Conservation (phyloP, 1,140 invertebrate species). For the Drosophila subobscura region DNA sequence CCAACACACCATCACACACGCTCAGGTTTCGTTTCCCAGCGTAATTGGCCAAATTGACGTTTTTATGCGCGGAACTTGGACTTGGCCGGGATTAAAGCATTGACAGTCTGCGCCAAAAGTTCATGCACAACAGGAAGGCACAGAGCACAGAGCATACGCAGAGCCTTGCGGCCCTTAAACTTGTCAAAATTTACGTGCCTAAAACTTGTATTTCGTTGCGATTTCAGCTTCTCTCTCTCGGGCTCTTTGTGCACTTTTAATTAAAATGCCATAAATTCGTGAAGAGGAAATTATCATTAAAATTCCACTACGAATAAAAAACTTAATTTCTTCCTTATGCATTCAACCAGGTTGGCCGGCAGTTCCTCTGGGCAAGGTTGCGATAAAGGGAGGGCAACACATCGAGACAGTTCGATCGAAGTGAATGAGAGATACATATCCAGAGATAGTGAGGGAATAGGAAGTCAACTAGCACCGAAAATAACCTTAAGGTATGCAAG, state of each 20-base stretch:
- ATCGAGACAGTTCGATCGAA: not conserved
- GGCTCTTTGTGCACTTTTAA: conserved; percentile 67
- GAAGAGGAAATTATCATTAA: conserved; percentile 79
- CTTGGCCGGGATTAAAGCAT: conserved; percentile 73
- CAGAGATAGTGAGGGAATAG: conserved; percentile 5
- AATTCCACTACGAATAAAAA: conserved; percentile 52
- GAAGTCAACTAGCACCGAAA: not conserved
- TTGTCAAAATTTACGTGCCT: conserved; percentile 68
- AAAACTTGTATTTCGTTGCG: conserved; percentile 67
- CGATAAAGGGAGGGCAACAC: conserved; percentile 5
- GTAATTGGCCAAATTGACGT: conserved; percentile 81
- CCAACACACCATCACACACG: not conserved
- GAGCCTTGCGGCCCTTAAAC: conserved; percentile 44
- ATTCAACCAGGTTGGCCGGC: conserved; percentile 26
- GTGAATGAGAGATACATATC: conserved; percentile 7
- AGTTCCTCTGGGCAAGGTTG: conserved; percentile 56
- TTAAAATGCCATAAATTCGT: conserved; percentile 81
- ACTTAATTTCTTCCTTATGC: conserved; percentile 79
- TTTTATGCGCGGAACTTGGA: conserved; percentile 58
- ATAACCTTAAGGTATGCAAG: not conserved
- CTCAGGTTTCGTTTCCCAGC: conserved; percentile 35
- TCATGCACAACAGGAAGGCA: conserved; percentile 69
- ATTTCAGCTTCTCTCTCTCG: conserved; percentile 34
- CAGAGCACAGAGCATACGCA: conserved; percentile 9
- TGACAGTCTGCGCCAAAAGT: conserved; percentile 59